A percentile compares a stretch with the other conserved stretches of the same genome.
phyloP scores from a whole-genome alignment of 2,797 vertebrate species.

The Bovichtus variegatus region DNA sequence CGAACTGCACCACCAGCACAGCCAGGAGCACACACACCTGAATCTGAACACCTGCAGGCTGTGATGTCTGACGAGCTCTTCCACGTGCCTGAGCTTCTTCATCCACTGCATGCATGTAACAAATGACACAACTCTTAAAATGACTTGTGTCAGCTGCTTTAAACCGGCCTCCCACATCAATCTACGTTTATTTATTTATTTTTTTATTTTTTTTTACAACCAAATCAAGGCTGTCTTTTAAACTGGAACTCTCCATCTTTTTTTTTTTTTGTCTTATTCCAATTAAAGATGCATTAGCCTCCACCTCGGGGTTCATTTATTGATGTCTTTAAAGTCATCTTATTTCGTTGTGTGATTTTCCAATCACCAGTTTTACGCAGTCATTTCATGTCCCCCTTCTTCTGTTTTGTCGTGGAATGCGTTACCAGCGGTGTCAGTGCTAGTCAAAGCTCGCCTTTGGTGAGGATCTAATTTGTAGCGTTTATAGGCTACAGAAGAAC shows the following conservation, averaged over 20 bases:
- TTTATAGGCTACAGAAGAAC: neutral
- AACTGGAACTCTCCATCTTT: neutral
- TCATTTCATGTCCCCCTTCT: neutral
- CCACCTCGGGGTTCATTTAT: conserved; percentile 25
- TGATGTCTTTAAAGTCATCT: conserved; percentile 32
- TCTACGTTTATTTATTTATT: too few relatives aligned
- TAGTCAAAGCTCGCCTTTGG: conserved; percentile 14
- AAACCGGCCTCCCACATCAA: neutral
- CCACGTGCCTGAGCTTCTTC: neutral
- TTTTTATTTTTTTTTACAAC: too few relatives aligned
- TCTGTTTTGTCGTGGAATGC: conserved; percentile 16
- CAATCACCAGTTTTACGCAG: conserved; percentile 48
- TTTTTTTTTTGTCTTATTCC: neutral
- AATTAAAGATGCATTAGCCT: conserved; percentile 16
- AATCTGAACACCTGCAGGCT: conserved; percentile 9
- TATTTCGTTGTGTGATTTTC: conserved; percentile 35
- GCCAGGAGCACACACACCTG: neutral
- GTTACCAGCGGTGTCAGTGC: conserved; percentile 27
- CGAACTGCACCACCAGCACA: conserved; percentile 16
- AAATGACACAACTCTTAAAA: conserved; percentile 28
- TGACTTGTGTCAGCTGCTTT: conserved; percentile 20
- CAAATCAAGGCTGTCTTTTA: neutral
- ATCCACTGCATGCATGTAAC: neutral
- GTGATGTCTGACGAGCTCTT: neutral
- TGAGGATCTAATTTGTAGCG: conserved; percentile 27